Conservation (phyloP, 2,797 vertebrate genomes). For the Brotula barbata region DNA sequence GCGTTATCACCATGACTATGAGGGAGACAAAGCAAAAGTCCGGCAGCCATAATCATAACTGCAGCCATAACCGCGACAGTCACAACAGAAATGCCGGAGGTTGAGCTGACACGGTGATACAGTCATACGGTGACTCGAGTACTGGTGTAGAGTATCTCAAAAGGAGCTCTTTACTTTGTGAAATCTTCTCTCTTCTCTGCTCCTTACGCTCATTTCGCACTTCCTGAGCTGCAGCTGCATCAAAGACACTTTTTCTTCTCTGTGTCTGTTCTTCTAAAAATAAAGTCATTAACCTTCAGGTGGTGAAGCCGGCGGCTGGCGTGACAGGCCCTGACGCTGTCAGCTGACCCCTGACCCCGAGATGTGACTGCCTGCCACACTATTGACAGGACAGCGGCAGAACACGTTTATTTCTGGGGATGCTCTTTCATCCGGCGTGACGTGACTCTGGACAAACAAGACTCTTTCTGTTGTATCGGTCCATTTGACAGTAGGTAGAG, state of each 20-base stretch:
- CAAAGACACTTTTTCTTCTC: constrained; percentile 66
- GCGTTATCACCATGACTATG: constrained; percentile 51
- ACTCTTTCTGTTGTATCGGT: constrained; percentile 59
- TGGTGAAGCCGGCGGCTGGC: constrained; percentile 67
- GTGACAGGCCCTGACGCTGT: constrained; percentile 73
- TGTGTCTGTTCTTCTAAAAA: constrained; percentile 75
- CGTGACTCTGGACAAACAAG: constrained; percentile 62
- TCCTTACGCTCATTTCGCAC: constrained; percentile 45
- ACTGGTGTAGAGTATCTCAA: too few relatives aligned
- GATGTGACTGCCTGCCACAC: constrained; percentile 71
- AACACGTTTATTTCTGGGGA: constrained; percentile 63
- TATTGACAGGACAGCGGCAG: constrained; percentile 71
- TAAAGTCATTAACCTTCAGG: constrained; percentile 79
- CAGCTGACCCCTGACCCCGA: constrained; percentile 68
- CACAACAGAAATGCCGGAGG: constrained; percentile 57
- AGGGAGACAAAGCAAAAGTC: constrained; percentile 66
- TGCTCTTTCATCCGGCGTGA: constrained; percentile 54
- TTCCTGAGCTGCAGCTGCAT: constrained; percentile 70
- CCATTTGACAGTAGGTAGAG: constrained; percentile 55
- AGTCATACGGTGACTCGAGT: constrained; percentile 16
- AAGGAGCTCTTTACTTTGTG: constrained; percentile 39
- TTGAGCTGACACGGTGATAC: constrained; percentile 48
- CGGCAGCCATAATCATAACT: too few relatives aligned
- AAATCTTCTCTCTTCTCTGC: constrained; percentile 46
- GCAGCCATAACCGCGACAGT: constrained; percentile 19